A percentile compares a stretch with the other conserved stretches of the same genome.
phyloP scores from a whole-genome alignment of 2,113 vertebrate genomes.

The Marcusenius ussheri region DNA sequence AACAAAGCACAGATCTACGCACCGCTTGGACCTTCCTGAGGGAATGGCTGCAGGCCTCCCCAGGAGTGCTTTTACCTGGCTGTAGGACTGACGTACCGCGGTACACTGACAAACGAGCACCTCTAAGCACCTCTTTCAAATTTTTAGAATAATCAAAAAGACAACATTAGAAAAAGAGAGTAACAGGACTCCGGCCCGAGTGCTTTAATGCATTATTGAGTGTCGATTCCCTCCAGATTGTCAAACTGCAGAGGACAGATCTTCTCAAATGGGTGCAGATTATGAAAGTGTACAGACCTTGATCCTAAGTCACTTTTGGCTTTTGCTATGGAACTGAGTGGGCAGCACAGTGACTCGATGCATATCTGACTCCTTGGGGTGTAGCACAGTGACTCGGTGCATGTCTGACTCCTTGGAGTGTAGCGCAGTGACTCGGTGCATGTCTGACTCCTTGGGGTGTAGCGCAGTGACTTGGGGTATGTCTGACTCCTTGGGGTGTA shows the following conservation, averaged over 20 bases:
- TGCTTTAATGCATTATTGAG: background rate
- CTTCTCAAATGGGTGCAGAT: too few relatives aligned
- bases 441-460: background rate
- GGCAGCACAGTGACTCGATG: background rate
- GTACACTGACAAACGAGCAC: background rate
- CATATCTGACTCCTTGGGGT: background rate
- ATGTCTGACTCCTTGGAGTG: background rate
- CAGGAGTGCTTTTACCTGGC: background rate
- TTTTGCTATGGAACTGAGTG: background rate
- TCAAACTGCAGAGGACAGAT: background rate
- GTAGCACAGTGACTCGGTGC: background rate
- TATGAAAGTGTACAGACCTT: background rate
- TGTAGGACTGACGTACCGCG: background rate
- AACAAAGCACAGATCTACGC: background rate
- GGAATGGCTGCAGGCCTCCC: background rate
- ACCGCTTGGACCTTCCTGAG: background rate
- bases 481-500: too few relatives aligned
- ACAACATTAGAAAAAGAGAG: background rate
- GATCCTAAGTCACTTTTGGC: background rate
- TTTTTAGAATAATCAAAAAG: background rate
- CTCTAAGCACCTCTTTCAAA: background rate
- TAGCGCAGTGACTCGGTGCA: background rate
- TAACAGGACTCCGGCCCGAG: too few relatives aligned
- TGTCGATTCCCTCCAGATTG: background rate
- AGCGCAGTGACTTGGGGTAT: background rate